Base-by-base conservation (phyloP, 2,888 invertebrate genomes). In the Aricia artaxerxes region DNA sequence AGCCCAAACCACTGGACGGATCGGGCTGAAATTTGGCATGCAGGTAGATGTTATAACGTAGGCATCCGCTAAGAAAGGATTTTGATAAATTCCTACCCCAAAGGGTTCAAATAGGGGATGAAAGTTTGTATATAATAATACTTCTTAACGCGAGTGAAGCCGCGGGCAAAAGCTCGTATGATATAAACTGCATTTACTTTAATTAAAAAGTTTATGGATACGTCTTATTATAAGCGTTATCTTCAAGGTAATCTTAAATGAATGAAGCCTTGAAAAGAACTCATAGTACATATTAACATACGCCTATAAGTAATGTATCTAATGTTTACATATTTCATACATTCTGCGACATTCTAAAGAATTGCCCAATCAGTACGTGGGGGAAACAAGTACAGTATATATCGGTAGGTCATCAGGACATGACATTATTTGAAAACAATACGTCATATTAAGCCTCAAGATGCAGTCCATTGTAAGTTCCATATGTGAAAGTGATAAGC, bases 381-480 rank as follows among this genome's bases (percentile, higher is more conserved):
- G 91, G 92, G 92, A 82, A 84, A 85, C 85, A 85, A 87, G 85
- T 86, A 88, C 76, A 76, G 87, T 94, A 94, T 94, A 93, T 92
- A 94, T 91, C 92, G 89, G 85, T 85, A 88, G 88, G 88, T 87
- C 91, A 89, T 87, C 90, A 90, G 91, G 91, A 89, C 90, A 85
- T 86, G 84, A 87, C 82, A 86, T 84, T 87, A 91, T 90, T 91
- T 92, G 92, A 83, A 57, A 83, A 82, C 80, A 61, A 75, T 78
- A 53, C 64, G 64, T 49, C 75, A 78, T 72, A 24, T 24, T 24
- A 53, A 73, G 73, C 24, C 78, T 81, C 83, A 85, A 89, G 88
- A 94, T 94, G 94, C 93, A 92, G 88, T 90, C 88, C 84, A 87
- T 93, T 89, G 94, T 94, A 92, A 94, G 94, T 94, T 40, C 2